Percentiles rank a stretch among this genome's conserved stretches.
Evolutionary conservation across 2,797 vertebrate species (phyloP).

Genomic region (Chanos chanos): DNA sequence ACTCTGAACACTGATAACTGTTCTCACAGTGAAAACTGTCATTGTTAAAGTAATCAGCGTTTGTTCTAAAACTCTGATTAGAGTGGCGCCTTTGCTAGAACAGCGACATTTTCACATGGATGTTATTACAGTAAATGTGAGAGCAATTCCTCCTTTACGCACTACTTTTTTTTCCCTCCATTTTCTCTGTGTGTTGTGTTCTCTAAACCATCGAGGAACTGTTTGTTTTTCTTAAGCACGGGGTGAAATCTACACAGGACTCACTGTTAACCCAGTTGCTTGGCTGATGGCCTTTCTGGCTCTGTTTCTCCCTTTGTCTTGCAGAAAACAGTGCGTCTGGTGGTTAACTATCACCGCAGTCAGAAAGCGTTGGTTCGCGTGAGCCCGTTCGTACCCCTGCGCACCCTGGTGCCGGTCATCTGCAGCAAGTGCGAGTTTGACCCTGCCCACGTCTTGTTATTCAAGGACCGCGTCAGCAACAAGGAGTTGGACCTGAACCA

Average conservation of each 20-base stretch:
- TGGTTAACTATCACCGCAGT: constrained; percentile 90
- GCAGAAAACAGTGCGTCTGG: constrained; percentile 89
- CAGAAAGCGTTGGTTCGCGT: constrained; percentile 94
- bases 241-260: too few relatives aligned
- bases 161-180: too few relatives aligned
- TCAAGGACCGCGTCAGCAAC: constrained; percentile 78
- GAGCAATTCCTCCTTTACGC: too few relatives aligned
- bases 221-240: not conserved
- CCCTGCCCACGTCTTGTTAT: constrained; percentile 79
- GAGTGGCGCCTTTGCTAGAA: too few relatives aligned
- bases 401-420: constrained; percentile 80
- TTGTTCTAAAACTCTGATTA: too few relatives aligned
- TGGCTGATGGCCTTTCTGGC: too few relatives aligned
- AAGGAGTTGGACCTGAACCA: constrained; percentile 85
- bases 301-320: not conserved
- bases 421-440: constrained; percentile 94
- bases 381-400: constrained; percentile 82
- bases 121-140: not conserved
- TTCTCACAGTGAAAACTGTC: too few relatives aligned
- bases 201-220: not conserved
- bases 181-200: not conserved
- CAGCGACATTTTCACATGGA: not conserved
- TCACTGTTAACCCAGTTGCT: not conserved
- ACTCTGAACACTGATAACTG: too few relatives aligned
- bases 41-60: too few relatives aligned